Evolutionary conservation across 2,888 invertebrate genomes (phyloP), one percentile per base, ranked within the genome.

Genomic region (Diaperis boleti): DNA sequence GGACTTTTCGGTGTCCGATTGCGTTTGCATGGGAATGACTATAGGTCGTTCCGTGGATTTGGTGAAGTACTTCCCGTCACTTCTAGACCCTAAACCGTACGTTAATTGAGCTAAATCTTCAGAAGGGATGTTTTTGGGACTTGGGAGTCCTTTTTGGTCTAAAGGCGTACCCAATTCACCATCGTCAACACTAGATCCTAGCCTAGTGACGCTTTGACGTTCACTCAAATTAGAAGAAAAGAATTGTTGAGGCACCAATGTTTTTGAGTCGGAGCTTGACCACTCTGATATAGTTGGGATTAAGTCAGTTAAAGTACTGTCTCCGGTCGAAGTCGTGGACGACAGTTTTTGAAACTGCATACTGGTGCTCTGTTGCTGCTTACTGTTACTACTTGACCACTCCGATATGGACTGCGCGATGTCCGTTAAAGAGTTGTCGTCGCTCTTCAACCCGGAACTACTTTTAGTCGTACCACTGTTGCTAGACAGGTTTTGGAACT

Each of bases 251-350:
- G 88, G 87, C 20, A 90, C 86, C 8, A 91, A 83, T 0, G 91
- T 91, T 67, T 90, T 90, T 67, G 90, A 89, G 6, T 81, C 81
- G 41, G 92, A 90, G 1, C 89, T 89, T 0, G 92, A 91, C 91
- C 92, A 92, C 66, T 92, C 92, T 0, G 92, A 91, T 71, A 92
- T 89, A 1, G 92, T 91, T 49, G 92, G 91, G 6, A 92, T 90
- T 72, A 88, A 83, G 76, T 88, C 88, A 0, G 88, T 88, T 49
- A 90, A 78, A 3, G 81, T 81, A 65, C 78, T 79, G 62, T 81
- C 81, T 2, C 79, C 80, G 8, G 74, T 73, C 6, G 77, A 74
- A 3, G 76, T 76, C 33, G 74, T 77, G 3, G 80, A 79, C 6
- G 81, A 81, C 35, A 82, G 66, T 68, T 81, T 81, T 60, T 82